phyloP scores from a whole-genome alignment of 2,888 invertebrate genomes.

The Stegophylla sp. region DNA sequence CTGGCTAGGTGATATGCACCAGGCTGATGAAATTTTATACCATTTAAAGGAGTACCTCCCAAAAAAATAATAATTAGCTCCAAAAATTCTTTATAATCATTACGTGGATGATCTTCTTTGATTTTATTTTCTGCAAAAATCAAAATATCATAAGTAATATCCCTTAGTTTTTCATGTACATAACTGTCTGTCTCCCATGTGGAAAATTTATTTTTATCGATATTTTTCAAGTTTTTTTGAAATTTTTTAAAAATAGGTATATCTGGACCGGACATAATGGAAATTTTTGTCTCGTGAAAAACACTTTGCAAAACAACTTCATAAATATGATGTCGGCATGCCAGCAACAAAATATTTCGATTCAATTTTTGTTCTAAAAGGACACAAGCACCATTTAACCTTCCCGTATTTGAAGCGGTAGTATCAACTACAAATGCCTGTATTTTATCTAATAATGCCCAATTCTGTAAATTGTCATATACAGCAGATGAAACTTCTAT shows the following conservation, averaged over 20 bases:
- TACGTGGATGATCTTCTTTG: neutral
- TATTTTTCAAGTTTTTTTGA: slow-evolving; percentile 9
- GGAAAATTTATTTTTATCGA: neutral
- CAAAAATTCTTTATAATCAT: slow-evolving; percentile 41
- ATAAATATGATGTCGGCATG: neutral
- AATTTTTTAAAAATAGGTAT: slow-evolving; percentile 25
- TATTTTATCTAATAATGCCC: neutral
- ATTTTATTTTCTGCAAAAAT: slow-evolving; percentile 4
- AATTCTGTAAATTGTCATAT: neutral
- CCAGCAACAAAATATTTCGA: neutral
- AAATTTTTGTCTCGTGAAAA: slow-evolving; percentile 10
- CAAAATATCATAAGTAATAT: neutral
- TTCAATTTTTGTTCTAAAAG: neutral
- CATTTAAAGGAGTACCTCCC: slow-evolving; percentile 5
- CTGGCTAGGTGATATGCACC: slow-evolving; percentile 62
- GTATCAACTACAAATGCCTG: slow-evolving; percentile 1
- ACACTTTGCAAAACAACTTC: neutral
- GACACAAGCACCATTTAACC: slow-evolving; percentile 23
- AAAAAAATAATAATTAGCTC: slow-evolving; percentile 11
- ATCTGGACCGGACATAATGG: slow-evolving; percentile 5
- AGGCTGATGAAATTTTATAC: slow-evolving; percentile 60
- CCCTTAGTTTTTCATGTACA: neutral
- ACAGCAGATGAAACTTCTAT: neutral
- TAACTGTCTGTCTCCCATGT: neutral
- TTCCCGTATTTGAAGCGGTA: slow-evolving; percentile 2